Evolutionary conservation across 2,797 vertebrate species (phyloP), one percentile per base, ranked within the genome.

Genomic region (Tauraco hartlaubi): DNA sequence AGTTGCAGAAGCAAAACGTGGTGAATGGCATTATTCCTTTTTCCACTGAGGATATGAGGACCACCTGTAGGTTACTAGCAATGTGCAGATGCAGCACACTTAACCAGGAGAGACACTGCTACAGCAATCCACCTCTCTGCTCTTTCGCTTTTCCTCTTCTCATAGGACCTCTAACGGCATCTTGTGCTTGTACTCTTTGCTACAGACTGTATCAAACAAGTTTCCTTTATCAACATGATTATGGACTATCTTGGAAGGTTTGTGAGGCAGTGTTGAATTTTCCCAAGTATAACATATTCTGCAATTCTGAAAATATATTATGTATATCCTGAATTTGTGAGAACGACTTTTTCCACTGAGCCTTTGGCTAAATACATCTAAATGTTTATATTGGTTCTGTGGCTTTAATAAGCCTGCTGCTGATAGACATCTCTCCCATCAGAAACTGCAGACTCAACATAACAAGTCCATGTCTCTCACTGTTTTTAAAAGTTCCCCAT

Each of bases 51-150:
- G 8, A 3, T 59, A 6, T 62, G 23, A 7, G 22, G 11, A 58
- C 17, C 22, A 77, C 13, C 7, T 6, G 0, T 35, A 69, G 7
- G 12, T 68, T 59, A 55, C 10, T 35, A 16, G 13, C 29, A 55
- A 28, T 3, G 2, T 17, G 12, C 31, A 51, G 46, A 48, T 26
- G 17, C 17, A 12, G 2, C 1, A 2, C 16, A 5, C 15, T 58
- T n/a, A 51, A 52, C 11, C 25, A 51, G 48, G 41, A 54, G 6
- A 63, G 22, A 15, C 8, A 28, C 6, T 43, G 21, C 17, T 15
- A 51, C 14, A 55, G 8, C 37, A 59, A 54, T 14, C 20, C 11
- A 6, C 22, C 9, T 52, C 21, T 31, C 33, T 69, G 11, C 5
- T 90, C 33, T 55, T 59, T n/a, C 21, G 59, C 80, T 63, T 15